phyloP scores from a whole-genome alignment of 1,140 invertebrate genomes.

The Wasmannia auropunctata region DNA sequence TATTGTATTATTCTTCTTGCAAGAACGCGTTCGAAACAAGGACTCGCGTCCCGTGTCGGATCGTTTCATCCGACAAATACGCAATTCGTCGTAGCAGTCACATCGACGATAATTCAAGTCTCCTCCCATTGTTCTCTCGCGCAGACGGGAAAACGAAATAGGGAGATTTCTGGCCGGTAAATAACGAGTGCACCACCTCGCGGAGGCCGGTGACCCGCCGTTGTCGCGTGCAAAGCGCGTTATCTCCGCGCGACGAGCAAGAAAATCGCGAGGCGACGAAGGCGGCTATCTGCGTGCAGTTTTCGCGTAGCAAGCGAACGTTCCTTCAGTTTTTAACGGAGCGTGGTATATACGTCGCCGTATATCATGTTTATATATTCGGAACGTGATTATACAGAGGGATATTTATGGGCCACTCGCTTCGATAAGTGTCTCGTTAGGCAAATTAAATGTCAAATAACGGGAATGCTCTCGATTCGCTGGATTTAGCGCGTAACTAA shows the following conservation, averaged over 20 bases:
- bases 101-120: conserved; percentile 61
- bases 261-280: conserved; percentile 62
- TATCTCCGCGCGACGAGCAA: conserved; percentile 55
- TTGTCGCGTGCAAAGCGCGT: conserved; percentile 63
- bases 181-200: conserved; percentile 63
- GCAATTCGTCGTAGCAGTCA: conserved; percentile 6
- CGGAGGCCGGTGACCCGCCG: conserved; percentile 65
- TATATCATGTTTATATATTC: conserved; percentile 9
- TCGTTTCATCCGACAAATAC: conserved; percentile 22
- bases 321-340: not conserved
- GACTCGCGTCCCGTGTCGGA: too few species aligned
- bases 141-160: conserved; percentile 30
- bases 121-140: conserved; percentile 41
- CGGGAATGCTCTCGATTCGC: not conserved
- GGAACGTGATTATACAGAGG: not conserved
- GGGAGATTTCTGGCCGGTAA: conserved; percentile 60
- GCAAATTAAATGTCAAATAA: not conserved
- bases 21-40: conserved; percentile 45
- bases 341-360: not conserved
- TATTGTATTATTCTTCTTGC: not conserved
- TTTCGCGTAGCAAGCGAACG: conserved; percentile 25
- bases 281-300: conserved; percentile 11
- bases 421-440: conserved; percentile 1
- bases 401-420: not conserved
- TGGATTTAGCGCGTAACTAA: not conserved